Evolutionary conservation across 37 sponge, comb jelly and placozoan genomes (phyloP).

Genomic region (Chondrilla cf. caribensis): DNA sequence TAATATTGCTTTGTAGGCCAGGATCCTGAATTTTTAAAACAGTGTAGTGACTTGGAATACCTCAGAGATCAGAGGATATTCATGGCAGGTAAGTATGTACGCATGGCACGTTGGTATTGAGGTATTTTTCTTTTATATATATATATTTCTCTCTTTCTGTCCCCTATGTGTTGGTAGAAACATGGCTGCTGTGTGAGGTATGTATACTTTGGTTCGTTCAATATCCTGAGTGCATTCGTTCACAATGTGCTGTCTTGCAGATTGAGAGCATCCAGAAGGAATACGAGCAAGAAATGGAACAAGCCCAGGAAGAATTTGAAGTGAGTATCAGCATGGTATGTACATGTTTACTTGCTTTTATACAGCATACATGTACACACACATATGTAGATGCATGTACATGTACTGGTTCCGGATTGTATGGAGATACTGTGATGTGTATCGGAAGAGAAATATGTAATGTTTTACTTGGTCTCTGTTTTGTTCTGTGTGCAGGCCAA

Average conservation of each 20-base stretch:
- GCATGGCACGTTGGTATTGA: background rate
- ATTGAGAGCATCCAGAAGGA: constrained; percentile 41
- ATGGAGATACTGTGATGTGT: too few relatives aligned
- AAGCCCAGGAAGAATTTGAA: constrained; percentile 58
- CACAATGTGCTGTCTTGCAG: background rate
- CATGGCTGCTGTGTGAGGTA: constrained; percentile 21
- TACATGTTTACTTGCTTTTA: too few relatives aligned
- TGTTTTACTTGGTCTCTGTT: too few relatives aligned
- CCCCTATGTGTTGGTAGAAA: background rate
- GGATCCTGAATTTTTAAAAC: constrained; percentile 41
- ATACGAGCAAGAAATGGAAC: constrained; percentile 62
- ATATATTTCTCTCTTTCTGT: background rate
- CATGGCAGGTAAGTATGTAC: constrained; percentile 34
- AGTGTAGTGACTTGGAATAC: constrained; percentile 27
- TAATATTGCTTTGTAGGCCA: constrained; percentile 24
- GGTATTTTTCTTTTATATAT: too few relatives aligned
- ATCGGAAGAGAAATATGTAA: too few relatives aligned
- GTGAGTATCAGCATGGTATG: too few relatives aligned
- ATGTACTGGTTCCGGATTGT: too few relatives aligned
- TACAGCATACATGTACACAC: background rate
- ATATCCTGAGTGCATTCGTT: too few relatives aligned
- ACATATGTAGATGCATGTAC: background rate
- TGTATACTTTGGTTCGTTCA: background rate
- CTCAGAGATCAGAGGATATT: constrained; percentile 47
- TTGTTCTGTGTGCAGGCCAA: constrained; percentile 43